These are phyloP conservation scores for Fulica atra DNA, from an alignment of 2,113 vertebrate species.

Conservation along the genomic window DNA sequence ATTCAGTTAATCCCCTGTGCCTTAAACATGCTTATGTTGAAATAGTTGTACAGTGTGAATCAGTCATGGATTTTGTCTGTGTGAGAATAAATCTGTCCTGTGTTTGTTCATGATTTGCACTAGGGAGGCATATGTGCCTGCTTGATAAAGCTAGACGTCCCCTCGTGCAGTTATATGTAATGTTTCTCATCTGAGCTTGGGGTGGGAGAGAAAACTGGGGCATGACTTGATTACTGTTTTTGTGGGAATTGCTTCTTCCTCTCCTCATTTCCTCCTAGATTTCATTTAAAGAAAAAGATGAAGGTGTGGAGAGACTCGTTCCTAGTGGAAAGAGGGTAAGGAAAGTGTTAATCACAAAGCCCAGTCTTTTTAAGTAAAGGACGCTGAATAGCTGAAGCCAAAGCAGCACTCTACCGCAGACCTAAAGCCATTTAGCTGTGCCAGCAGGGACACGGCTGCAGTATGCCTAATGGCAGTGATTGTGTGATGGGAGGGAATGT, in stretches of 20 bases:
- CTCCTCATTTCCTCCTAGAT: conserved; percentile 70
- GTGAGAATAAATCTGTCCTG: neutral
- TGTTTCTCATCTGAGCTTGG: neutral
- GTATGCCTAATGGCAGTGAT: neutral
- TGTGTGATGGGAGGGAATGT: neutral
- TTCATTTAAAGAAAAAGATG: conserved; percentile 89
- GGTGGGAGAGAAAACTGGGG: neutral
- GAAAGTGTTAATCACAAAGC: neutral
- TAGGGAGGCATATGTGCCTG: neutral
- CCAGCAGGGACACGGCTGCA: neutral
- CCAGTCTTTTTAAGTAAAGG: neutral
- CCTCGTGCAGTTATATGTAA: neutral
- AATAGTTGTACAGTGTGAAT: neutral
- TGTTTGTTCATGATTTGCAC: neutral
- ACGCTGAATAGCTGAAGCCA: neutral
- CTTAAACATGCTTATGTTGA: neutral
- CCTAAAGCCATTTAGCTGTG: conserved; percentile 17
- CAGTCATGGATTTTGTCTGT: neutral
- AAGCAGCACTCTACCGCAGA: neutral
- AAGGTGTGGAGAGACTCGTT: conserved; percentile 95
- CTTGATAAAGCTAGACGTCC: neutral
- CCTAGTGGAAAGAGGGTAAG: conserved; percentile 95
- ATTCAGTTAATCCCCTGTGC: neutral
- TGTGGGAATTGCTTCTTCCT: neutral
- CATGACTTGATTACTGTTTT: neutral